A percentile compares a stretch with the other conserved stretches of the same genome.
phyloP scores from a whole-genome alignment of 2,888 invertebrate species.

The Trisateles emortualis region DNA sequence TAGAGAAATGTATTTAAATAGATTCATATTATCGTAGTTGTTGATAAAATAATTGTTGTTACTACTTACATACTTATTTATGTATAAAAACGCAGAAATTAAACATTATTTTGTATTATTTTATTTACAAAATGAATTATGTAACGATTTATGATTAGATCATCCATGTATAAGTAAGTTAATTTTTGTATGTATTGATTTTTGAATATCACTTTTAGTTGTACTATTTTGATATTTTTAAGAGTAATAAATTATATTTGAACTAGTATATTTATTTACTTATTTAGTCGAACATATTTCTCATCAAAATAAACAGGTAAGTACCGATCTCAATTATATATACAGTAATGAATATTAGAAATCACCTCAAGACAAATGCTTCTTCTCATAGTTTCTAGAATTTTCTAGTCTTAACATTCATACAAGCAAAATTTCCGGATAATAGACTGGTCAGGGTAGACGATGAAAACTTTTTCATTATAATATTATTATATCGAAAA shows the following conservation, averaged over 20 bases:
- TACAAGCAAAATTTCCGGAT: no score
- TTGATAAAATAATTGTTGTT: constrained; percentile 39
- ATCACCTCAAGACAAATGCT: no score
- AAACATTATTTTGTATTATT: constrained; percentile 31
- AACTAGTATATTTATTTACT: constrained; percentile 57
- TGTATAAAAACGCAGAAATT: constrained; percentile 20
- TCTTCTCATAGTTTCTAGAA: no score
- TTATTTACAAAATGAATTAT: constrained; percentile 19
- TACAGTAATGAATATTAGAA: no score
- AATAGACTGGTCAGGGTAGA: no score
- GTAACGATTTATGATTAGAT: constrained; percentile 24
- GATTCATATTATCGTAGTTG: constrained; percentile 28
- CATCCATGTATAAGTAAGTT: constrained; percentile 31
- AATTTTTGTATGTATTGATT: constrained; percentile 48
- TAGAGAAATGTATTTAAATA: constrained; percentile 37
- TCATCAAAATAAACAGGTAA: neutral
- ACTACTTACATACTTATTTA: no score
- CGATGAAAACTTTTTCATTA: no score
- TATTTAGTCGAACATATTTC: no score
- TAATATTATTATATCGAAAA: no score
- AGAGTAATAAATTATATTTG: constrained; percentile 57
- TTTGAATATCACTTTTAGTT: constrained; percentile 53
- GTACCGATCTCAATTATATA: no score
- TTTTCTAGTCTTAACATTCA: no score
- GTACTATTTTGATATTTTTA: constrained; percentile 63